Conservation (phyloP, 2,888 invertebrate genomes). For the Marronus borbonicus region DNA sequence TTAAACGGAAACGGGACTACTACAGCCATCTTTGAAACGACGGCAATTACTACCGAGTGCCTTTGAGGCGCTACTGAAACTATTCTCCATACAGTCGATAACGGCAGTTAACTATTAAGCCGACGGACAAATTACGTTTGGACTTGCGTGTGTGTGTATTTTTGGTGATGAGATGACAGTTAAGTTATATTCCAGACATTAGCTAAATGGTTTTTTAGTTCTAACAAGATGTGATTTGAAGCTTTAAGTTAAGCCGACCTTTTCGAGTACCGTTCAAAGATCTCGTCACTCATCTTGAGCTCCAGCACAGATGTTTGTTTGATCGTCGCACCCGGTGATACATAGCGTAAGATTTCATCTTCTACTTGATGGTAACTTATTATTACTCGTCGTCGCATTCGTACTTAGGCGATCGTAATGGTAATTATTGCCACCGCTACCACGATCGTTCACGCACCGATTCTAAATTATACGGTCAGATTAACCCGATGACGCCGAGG, state of each 20-base stretch:
- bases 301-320: constrained; percentile 1
- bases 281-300: background rate
- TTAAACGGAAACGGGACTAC: no score
- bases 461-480: constrained; percentile 26
- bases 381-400: constrained; percentile 1
- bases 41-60: background rate
- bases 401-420: constrained; percentile 39
- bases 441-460: constrained; percentile 1
- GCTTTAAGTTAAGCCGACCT: background rate
- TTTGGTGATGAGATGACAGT: constrained; percentile 49
- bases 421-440: constrained; percentile 10
- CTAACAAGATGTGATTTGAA: constrained; percentile 38
- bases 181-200: constrained; percentile 27
- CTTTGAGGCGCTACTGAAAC: background rate
- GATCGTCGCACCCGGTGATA: background rate
- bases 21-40: constrained; percentile 24
- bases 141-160: constrained; percentile 37
- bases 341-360: background rate
- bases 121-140: background rate
- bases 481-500: constrained; percentile 27
- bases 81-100: background rate
- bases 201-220: constrained; percentile 27
- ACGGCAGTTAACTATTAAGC: constrained; percentile 12
- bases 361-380: constrained; percentile 35
- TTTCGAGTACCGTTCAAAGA: constrained; percentile 1